Conservation (phyloP, 2,888 invertebrate species). For the Polylopha cassiicola region DNA sequence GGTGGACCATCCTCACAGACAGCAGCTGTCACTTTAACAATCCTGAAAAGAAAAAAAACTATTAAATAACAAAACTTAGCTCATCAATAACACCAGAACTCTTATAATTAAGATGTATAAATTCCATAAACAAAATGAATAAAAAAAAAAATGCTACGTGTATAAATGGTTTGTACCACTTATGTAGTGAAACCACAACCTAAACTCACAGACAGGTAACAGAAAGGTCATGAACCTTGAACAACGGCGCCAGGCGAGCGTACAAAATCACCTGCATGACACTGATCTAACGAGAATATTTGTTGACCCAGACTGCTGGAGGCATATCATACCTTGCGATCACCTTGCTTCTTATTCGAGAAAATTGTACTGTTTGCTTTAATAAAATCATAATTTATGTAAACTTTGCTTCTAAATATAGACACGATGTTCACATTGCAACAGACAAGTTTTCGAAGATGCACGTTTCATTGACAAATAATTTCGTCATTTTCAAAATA, state of each 20-base stretch:
- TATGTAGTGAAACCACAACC: too few species aligned
- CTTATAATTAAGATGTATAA: too few species aligned
- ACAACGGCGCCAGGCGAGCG: conserved; percentile 30
- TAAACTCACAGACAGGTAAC: conserved; percentile 24
- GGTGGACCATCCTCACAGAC: conserved; percentile 63
- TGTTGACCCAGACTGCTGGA: background rate
- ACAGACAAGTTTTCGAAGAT: conserved; percentile 37
- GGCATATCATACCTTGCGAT: conserved; percentile 53
- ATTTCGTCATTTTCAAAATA: conserved; percentile 42
- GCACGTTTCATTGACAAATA: conserved; percentile 33
- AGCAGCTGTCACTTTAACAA: conserved; percentile 37
- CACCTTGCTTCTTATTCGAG: conserved; percentile 58
- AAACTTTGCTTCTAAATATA: conserved; percentile 43
- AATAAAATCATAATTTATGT: conserved; percentile 69
- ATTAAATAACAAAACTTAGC: too few species aligned
- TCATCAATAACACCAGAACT: too few species aligned
- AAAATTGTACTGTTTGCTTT: conserved; percentile 63
- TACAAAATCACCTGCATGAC: conserved; percentile 4
- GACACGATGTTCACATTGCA: conserved; percentile 39
- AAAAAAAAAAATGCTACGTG: too few species aligned
- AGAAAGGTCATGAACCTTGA: conserved; percentile 56
- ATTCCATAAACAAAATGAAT: too few species aligned
- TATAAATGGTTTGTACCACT: too few species aligned
- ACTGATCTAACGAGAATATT: background rate
- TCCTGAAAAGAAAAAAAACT: conserved; percentile 48